phyloP scores from a whole-genome alignment of 2,797 vertebrate genomes.

The Nannoperca australis region DNA sequence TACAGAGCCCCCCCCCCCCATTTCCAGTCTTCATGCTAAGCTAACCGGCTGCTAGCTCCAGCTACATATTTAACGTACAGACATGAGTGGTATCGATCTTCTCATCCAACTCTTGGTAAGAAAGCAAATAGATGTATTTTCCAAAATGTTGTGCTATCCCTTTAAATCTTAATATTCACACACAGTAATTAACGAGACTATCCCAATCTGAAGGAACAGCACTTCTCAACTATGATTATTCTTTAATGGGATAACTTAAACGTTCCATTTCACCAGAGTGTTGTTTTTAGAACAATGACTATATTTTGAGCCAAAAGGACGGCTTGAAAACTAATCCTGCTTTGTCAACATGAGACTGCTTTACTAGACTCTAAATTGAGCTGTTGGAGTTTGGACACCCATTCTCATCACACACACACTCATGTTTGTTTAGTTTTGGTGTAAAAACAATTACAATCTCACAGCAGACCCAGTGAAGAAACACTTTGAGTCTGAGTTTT shows the following conservation, averaged over 20 bases:
- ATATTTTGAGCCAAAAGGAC: conserved; percentile 20
- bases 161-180: conserved; percentile 11
- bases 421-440: conserved; percentile 36
- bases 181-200: conserved; percentile 8
- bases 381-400: conserved; percentile 6
- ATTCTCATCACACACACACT: conserved; percentile 8
- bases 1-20: too few relatives aligned
- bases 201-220: conserved; percentile 45
- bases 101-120: not conserved
- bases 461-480: conserved; percentile 4
- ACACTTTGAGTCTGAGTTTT: conserved; percentile 22
- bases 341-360: conserved; percentile 18
- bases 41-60: not conserved
- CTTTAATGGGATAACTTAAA: conserved; percentile 12
- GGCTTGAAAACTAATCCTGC: conserved; percentile 34
- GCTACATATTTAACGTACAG: not conserved
- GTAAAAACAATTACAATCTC: conserved; percentile 33
- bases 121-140: not conserved
- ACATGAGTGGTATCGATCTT: not conserved
- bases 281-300: conserved; percentile 13
- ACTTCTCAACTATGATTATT: conserved; percentile 34
- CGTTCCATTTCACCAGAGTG: not conserved
- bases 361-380: conserved; percentile 29
- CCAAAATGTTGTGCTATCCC: not conserved
- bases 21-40: not conserved